phyloP scores from a whole-genome alignment of 2,888 invertebrate genomes.

The Melolontha melolontha region DNA sequence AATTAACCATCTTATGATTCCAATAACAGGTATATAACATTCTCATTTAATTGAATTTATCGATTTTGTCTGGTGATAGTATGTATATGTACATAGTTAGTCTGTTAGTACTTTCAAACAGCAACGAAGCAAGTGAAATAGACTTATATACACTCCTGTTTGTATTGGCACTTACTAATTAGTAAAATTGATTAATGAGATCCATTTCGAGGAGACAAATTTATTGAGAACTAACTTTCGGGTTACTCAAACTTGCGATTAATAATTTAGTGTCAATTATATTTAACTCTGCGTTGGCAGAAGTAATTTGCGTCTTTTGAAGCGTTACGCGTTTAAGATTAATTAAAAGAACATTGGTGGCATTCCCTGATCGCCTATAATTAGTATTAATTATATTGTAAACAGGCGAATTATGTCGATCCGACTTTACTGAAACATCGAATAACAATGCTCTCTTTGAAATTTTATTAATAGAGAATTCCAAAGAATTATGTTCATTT shows the following conservation, averaged over 20 bases:
- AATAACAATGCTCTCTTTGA: too few relatives aligned
- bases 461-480: too few relatives aligned
- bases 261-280: constrained; percentile 31
- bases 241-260: constrained; percentile 17
- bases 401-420: too few relatives aligned
- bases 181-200: constrained; percentile 41
- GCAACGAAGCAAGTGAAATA: constrained; percentile 27
- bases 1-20: constrained; percentile 21
- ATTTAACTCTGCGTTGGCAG: constrained; percentile 10
- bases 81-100: too few relatives aligned
- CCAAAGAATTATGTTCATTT: too few relatives aligned
- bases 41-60: constrained; percentile 35
- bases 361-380: too few relatives aligned
- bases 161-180: constrained; percentile 36
- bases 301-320: constrained; percentile 11
- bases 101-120: constrained; percentile 3
- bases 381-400: too few relatives aligned
- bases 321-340: background rate
- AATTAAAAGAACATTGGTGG: background rate
- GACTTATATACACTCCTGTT: constrained; percentile 10
- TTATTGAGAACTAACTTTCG: constrained; percentile 36
- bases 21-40: constrained; percentile 31
- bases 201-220: constrained; percentile 31
- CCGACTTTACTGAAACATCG: too few relatives aligned
- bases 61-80: constrained; percentile 2